phyloP scores from a whole-genome alignment of 2,888 invertebrate genomes.

The Phasia obesa region DNA sequence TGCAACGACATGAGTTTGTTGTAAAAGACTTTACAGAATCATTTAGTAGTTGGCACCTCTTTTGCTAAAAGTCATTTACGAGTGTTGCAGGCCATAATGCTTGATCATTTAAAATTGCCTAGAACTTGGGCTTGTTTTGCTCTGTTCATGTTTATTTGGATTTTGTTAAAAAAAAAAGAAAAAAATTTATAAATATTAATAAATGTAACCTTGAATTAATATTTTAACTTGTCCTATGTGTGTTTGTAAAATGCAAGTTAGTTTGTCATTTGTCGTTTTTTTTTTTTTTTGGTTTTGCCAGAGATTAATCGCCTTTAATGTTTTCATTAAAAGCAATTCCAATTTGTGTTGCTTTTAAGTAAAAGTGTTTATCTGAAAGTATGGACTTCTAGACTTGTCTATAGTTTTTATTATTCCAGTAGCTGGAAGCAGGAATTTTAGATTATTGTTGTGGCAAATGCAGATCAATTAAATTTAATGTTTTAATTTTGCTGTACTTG shows the following conservation, averaged over 20 bases:
- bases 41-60: conserved; percentile 71
- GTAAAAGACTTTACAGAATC: conserved; percentile 41
- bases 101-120: conserved; percentile 23
- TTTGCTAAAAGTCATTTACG: conserved; percentile 59
- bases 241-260: not conserved
- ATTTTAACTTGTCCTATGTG: conserved; percentile 72
- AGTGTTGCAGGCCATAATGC: conserved; percentile 1
- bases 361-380: not conserved
- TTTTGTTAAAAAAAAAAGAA: conserved; percentile 14
- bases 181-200: conserved; percentile 78
- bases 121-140: not conserved
- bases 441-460: conserved; percentile 63
- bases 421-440: conserved; percentile 64
- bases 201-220: conserved; percentile 79
- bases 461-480: conserved; percentile 70
- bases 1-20: conserved; percentile 6
- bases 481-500: conserved; percentile 51
- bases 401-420: conserved; percentile 36
- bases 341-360: conserved; percentile 1
- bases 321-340: conserved; percentile 61
- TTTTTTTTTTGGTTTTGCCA: conserved; percentile 29
- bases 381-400: conserved; percentile 22
- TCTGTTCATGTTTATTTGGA: conserved; percentile 6
- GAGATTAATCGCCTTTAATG: conserved; percentile 68
- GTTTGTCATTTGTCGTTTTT: conserved; percentile 52